Base-by-base conservation (phyloP, 2,888 invertebrate genomes). In the Chelonus formosanus region DNA sequence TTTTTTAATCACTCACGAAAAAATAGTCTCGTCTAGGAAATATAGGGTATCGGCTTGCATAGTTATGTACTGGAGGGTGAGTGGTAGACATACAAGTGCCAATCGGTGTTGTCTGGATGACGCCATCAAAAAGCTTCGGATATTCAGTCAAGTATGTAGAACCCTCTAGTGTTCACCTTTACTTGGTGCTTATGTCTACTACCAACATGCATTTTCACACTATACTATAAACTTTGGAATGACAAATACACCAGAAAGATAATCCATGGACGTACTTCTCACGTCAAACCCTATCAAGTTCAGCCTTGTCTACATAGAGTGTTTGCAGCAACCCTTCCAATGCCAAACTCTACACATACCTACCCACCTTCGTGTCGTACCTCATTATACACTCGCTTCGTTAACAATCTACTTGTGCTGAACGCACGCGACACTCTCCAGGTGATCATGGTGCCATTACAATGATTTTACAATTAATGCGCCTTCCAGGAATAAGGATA, bases 311-410 rank as follows among this genome's bases (percentile, higher is more conserved):
- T 76, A 69, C 66, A 54, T 74, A 70, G 80, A 79, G 76, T 80
- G 79, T 80, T 80, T 80, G 80, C 79, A 80, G 78, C 79, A 74
- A 79, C 73, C 73, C 54, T 78, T 80, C 76, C 77, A 63, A 63
- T 63, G 43, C 31, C 43, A 44, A 57, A 45, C 34, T 44, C 3
- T 44, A n/a, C 32, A 45, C 5, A n/a, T 57, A 45, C 20, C 45
- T 35, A 48, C n/a, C 71, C 74, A 75, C 74, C 76, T 78, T 71
- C 78, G 73, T 76, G 75, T 78, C 78, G 77, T 76, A 78, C 79
- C 79, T 80, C 80, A 77, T 80, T 78, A 78, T 73, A 71, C 73
- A 58, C 61, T 69, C 70, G 75, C 75, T 80, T 80, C 78, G 79
- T 80, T 80, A 78, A 73, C 76, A 70, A 69, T 69, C 69, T 70